These are phyloP conservation scores for Diacarnus erythraeanus DNA, from an alignment of 37 sponge, comb jelly and placozoan genomes.

Conservation along the genomic window DNA sequence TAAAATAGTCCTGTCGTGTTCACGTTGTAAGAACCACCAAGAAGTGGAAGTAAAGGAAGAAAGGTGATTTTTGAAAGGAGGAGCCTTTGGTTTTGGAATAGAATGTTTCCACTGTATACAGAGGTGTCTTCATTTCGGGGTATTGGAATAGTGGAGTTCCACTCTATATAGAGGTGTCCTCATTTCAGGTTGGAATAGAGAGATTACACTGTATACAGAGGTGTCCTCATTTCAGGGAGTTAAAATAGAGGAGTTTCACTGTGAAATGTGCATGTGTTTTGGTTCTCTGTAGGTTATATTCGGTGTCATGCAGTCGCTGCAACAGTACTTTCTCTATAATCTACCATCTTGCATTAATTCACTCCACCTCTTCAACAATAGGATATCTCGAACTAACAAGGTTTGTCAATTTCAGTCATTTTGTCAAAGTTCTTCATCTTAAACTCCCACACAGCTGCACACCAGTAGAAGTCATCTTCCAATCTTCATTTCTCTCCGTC, in stretches of 20 bases:
- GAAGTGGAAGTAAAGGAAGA: conserved; percentile 19
- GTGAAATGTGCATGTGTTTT: no score
- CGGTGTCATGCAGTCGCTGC: conserved; percentile 11
- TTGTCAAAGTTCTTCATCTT: no score
- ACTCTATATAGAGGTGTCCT: no score
- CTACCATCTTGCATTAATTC: conserved; percentile 31
- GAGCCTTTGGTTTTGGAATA: no score
- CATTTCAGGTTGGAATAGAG: no score
- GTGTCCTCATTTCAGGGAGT: no score
- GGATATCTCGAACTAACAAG: conserved; percentile 28
- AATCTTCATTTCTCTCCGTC: conserved; percentile 25
- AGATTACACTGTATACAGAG: no score
- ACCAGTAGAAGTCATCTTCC: conserved; percentile 52
- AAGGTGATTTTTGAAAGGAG: no score
- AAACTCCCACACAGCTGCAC: conserved; percentile 23
- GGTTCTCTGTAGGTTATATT: background rate
- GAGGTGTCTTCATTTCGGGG: no score
- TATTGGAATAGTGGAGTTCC: no score
- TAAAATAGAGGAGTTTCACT: no score
- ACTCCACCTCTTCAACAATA: conserved; percentile 23
- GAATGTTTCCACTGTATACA: background rate
- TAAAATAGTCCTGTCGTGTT: conserved; percentile 31
- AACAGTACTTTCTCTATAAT: background rate
- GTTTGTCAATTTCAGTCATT: conserved; percentile 5
- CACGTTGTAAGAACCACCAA: conserved; percentile 28